These are phyloP conservation scores for Eublepharis macularius DNA, from an alignment of 2,113 vertebrate species.

Conservation along the genomic window DNA sequence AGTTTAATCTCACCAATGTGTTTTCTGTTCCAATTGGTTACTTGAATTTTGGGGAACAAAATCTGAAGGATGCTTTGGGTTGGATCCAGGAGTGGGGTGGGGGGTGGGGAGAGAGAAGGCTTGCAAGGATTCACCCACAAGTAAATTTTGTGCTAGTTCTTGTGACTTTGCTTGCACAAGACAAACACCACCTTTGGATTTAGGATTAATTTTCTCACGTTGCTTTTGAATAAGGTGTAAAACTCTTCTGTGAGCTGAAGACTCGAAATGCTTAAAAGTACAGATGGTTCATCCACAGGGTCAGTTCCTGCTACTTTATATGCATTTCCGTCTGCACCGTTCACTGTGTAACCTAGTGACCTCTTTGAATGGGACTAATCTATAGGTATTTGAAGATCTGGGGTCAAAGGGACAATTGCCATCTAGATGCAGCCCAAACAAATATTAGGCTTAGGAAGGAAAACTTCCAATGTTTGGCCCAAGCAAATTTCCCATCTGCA, in stretches of 20 bases:
- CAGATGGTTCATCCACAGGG: background rate
- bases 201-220: background rate
- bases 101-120: too few species aligned
- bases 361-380: background rate
- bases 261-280: background rate
- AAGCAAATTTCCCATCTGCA: conserved; percentile 11
- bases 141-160: background rate
- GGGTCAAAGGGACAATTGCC: background rate
- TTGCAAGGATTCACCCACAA: background rate
- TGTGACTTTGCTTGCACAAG: background rate
- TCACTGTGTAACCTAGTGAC: background rate
- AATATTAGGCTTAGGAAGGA: background rate
- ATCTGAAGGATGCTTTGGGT: background rate
- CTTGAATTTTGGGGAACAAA: too few species aligned
- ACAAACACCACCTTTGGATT: background rate
- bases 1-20: too few species aligned
- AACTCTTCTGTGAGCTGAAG: background rate
- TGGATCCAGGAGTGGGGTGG: background rate
- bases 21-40: too few species aligned
- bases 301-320: background rate
- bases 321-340: background rate
- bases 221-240: background rate
- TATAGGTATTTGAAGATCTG: background rate
- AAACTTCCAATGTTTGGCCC: background rate
- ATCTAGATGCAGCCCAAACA: background rate